phyloP scores from a whole-genome alignment of 2,888 invertebrate genomes.

The Platerodrilus igneus region DNA sequence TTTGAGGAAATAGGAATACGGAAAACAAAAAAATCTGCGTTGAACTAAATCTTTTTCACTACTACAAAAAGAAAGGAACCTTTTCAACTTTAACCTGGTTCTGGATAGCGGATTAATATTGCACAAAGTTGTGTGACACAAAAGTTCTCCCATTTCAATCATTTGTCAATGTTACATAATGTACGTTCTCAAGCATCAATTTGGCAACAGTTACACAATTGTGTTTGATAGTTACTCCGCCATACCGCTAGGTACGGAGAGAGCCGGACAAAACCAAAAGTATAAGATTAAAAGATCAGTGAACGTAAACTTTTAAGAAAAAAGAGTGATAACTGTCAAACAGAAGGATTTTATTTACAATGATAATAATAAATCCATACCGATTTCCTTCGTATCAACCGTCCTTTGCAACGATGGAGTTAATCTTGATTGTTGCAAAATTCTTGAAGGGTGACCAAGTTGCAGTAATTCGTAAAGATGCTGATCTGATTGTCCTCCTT shows the following conservation, averaged over 20 bases:
- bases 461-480: background rate
- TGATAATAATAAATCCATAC: background rate
- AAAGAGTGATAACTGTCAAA: conserved; percentile 1
- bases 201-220: too few relatives aligned
- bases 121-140: too few relatives aligned
- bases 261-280: conserved; percentile 1
- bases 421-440: background rate
- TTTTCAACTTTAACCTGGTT: too few relatives aligned
- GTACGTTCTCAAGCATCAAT: too few relatives aligned
- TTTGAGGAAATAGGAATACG: conserved; percentile 3
- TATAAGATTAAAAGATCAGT: background rate
- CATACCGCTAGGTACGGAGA: too few relatives aligned
- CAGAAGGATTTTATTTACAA: conserved; percentile 3
- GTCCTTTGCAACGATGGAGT: conserved; percentile 1
- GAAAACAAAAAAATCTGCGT: background rate
- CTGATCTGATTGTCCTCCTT: background rate
- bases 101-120: too few relatives aligned
- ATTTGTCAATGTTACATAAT: too few relatives aligned
- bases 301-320: conserved; percentile 1
- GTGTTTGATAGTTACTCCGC: too few relatives aligned
- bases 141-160: too few relatives aligned
- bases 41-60: background rate
- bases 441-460: too few relatives aligned
- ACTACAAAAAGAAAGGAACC: too few relatives aligned
- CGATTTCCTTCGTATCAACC: background rate